Conservation (phyloP, 2,113 vertebrate genomes). For the Neomonachus schauinslandi region DNA sequence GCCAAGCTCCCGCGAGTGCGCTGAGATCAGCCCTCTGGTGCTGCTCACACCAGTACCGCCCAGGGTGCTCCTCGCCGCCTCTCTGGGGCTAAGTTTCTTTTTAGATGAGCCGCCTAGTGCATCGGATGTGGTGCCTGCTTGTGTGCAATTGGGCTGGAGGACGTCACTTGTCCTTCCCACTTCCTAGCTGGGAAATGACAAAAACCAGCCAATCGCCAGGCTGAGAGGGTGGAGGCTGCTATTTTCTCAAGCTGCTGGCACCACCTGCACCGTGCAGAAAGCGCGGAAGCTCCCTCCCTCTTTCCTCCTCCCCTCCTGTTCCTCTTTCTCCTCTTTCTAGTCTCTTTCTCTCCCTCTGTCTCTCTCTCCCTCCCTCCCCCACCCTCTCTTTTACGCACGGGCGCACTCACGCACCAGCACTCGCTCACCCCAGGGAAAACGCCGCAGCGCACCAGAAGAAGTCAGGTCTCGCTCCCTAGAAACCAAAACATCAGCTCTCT, state of each 20-base stretch:
- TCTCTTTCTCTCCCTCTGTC: not conserved
- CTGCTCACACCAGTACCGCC: fast-evolving
- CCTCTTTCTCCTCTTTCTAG: not conserved
- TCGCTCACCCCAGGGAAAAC: fast-evolving
- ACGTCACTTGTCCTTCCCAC: not conserved
- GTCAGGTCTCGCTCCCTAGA: fast-evolving
- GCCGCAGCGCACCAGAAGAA: not conserved
- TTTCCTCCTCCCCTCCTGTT: not conserved
- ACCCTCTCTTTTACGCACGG: too few species aligned
- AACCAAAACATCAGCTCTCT: too few species aligned
- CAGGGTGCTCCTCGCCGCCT: fast-evolving
- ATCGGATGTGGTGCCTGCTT: fast-evolving
- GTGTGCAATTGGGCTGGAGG: not conserved
- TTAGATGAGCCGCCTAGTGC: not conserved
- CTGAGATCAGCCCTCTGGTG: fast-evolving
- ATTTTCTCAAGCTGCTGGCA: not conserved
- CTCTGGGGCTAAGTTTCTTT: not conserved
- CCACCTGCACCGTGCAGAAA: fast-evolving
- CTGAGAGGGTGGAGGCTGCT: not conserved
- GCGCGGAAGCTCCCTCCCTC: not conserved
- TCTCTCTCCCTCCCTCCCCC: not conserved
- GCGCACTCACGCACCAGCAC: fast-evolving
- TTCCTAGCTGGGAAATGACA: not conserved
- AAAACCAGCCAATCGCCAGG: not conserved
- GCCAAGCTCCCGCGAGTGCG: fast-evolving